Evolutionary conservation across 1,140 invertebrate species (phyloP).

Genomic region (Drosophila micromelanica): DNA sequence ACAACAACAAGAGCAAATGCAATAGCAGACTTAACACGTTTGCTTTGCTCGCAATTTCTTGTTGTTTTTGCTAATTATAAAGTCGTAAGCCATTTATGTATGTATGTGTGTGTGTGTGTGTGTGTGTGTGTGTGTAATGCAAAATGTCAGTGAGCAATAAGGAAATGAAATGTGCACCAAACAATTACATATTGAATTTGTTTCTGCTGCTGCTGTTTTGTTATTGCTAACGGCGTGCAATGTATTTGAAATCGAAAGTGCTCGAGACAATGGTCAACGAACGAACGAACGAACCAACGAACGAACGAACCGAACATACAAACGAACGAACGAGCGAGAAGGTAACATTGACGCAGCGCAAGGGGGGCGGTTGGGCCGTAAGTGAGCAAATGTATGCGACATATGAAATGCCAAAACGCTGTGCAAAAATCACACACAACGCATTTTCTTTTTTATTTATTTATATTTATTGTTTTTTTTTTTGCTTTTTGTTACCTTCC

Average conservation of each 20-base stretch:
- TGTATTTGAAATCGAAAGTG: constrained; percentile 60
- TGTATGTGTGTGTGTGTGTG: constrained; percentile 26
- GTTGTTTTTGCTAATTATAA: constrained; percentile 68
- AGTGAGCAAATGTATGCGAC: not conserved
- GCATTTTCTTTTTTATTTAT: constrained; percentile 4
- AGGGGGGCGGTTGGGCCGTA: not conserved
- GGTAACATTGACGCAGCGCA: too few species aligned
- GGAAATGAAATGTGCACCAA: constrained; percentile 82
- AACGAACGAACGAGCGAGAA: constrained; percentile 1
- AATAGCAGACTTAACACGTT: constrained; percentile 43
- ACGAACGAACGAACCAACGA: constrained; percentile 1
- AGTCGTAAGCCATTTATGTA: constrained; percentile 69
- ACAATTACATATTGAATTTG: constrained; percentile 73
- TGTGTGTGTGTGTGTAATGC: constrained; percentile 49
- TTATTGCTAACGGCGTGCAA: constrained; percentile 30
- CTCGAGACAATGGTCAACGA: constrained; percentile 49
- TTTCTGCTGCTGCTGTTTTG: constrained; percentile 20
- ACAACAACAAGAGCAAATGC: constrained; percentile 34
- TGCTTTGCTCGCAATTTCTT: constrained; percentile 49
- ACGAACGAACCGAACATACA: not conserved
- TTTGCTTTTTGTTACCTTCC: not conserved
- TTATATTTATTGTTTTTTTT: constrained; percentile 12
- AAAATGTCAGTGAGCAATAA: constrained; percentile 82
- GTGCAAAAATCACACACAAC: constrained; percentile 8
- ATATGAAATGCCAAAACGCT: constrained; percentile 14